Conservation (phyloP, 2,888 invertebrate genomes). For the Ischnura elegans region DNA sequence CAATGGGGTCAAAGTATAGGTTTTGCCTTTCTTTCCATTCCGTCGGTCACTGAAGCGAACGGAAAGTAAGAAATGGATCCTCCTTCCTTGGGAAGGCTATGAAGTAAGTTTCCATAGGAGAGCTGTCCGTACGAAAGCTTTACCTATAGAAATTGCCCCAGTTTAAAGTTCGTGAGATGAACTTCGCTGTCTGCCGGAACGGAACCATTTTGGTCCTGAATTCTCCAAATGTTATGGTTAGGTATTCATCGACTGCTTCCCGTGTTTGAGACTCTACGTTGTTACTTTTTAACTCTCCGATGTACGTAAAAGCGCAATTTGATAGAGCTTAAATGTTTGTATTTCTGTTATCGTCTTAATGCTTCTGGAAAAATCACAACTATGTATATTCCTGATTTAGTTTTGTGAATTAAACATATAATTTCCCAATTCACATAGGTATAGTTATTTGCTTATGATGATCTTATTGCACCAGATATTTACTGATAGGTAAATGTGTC, state of each 20-base stretch:
- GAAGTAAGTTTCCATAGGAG: background rate
- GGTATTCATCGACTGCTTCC: background rate
- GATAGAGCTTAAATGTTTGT: no score
- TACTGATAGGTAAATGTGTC: no score
- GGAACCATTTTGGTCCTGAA: background rate
- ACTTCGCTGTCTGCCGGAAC: background rate
- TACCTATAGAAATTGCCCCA: background rate
- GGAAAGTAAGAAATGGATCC: slow-evolving; percentile 40
- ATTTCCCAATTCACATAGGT: no score
- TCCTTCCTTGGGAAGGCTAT: background rate
- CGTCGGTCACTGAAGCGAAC: slow-evolving; percentile 42
- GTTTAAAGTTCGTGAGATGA: background rate
- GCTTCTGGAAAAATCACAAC: no score
- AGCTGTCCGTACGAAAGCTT: background rate
- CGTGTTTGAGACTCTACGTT: no score
- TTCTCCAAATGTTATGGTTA: background rate
- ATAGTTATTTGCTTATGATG: no score
- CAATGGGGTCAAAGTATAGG: slow-evolving; percentile 49
- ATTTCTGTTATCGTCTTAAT: no score
- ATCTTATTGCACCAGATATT: no score
- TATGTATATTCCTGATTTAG: no score
- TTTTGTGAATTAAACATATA: no score
- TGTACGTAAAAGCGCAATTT: no score
- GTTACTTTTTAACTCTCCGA: no score
- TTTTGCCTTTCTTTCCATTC: slow-evolving; percentile 39